Conservation (phyloP, 2,797 vertebrate genomes). For the Gymnothorax reevesii region DNA sequence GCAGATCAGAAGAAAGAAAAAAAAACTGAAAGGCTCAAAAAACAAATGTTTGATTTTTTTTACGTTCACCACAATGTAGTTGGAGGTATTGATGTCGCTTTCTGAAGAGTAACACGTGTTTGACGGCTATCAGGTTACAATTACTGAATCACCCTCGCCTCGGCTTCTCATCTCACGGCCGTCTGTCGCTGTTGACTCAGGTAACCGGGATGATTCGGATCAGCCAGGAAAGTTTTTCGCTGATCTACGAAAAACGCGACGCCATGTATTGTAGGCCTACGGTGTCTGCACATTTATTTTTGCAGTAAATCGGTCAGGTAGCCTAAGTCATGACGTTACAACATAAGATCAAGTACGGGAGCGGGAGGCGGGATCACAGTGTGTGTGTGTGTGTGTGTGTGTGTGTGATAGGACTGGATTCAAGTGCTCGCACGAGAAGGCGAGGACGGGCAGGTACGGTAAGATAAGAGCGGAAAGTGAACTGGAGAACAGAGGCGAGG, state of each 20-base stretch:
- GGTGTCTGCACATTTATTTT: background rate
- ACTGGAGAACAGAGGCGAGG: background rate
- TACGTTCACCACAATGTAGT: background rate
- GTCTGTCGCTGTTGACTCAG: background rate
- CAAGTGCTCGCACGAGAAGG: constrained; percentile 18
- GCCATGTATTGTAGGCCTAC: background rate
- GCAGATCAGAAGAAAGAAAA: background rate
- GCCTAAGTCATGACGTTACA: constrained; percentile 13
- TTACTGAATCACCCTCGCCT: background rate
- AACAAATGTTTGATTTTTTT: background rate
- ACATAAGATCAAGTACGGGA: background rate
- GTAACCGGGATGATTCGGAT: background rate
- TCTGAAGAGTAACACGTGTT: constrained; percentile 18
- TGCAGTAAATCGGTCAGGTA: constrained; percentile 23
- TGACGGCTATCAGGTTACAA: background rate
- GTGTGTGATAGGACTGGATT: constrained; percentile 11
- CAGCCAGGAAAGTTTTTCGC: background rate
- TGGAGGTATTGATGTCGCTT: background rate
- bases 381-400: constrained; percentile 3
- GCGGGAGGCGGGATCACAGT: constrained; percentile 17
- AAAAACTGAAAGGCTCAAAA: background rate
- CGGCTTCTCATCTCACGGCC: background rate
- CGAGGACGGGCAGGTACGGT: constrained; percentile 2
- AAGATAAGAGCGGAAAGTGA: constrained; percentile 2
- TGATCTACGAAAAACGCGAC: background rate